Evolutionary conservation across 2,113 vertebrate species (phyloP).

Genomic region (Ptilorrhoa leucosticta): DNA sequence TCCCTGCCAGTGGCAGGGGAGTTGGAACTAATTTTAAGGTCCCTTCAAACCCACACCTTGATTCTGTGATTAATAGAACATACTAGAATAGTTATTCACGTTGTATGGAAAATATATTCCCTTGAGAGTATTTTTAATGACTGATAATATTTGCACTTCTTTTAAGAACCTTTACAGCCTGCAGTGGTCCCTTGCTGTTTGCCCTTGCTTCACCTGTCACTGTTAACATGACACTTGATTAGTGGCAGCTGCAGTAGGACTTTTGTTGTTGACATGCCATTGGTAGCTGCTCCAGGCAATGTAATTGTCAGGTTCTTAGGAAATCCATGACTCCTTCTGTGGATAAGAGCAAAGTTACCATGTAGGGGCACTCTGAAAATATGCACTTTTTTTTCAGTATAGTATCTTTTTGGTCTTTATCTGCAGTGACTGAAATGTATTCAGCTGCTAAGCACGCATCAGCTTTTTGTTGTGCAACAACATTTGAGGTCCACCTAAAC

Average conservation of each 20-base stretch:
- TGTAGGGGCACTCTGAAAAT: not conserved
- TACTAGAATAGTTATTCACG: not conserved
- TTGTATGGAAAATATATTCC: not conserved
- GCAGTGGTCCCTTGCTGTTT: not conserved
- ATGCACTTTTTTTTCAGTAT: not conserved
- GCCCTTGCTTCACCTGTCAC: not conserved
- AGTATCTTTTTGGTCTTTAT: not conserved
- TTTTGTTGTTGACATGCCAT: not conserved
- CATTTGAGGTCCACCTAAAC: not conserved
- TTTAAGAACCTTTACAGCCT: not conserved
- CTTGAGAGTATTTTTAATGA: not conserved
- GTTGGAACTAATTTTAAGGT: not conserved
- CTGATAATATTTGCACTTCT: not conserved
- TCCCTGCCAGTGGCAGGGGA: not conserved
- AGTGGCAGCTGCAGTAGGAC: not conserved
- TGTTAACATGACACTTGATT: not conserved
- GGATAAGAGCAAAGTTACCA: not conserved
- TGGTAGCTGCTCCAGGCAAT: not conserved
- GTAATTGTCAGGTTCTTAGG: not conserved
- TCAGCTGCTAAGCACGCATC: not conserved
- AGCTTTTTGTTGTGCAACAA: not conserved
- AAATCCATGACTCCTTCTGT: not conserved
- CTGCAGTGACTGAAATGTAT: not conserved
- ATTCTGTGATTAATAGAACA: not conserved
- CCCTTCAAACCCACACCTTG: not conserved